phyloP scores from a whole-genome alignment of 2,113 vertebrate species.

The Merops nubicus region DNA sequence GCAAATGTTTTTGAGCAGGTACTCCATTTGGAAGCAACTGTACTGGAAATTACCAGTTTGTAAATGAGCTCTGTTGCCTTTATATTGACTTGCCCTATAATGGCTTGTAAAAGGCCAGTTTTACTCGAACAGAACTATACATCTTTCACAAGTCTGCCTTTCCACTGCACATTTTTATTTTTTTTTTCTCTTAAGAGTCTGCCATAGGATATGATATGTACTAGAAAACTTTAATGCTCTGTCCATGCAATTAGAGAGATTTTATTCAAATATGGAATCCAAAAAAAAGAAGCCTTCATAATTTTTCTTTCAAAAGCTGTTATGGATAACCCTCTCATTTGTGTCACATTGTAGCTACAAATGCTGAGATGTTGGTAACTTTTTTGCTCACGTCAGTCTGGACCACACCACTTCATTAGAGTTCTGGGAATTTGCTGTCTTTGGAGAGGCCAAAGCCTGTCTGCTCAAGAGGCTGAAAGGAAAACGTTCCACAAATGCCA shows the following conservation, averaged over 20 bases:
- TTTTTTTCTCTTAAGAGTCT: not conserved
- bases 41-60: not conserved
- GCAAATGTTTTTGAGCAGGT: not conserved
- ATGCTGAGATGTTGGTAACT: not conserved
- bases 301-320: not conserved
- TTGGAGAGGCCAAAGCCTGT: conserved; percentile 1
- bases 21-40: not conserved
- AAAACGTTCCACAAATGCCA: conserved; percentile 56
- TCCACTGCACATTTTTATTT: not conserved
- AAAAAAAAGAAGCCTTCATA: not conserved
- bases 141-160: not conserved
- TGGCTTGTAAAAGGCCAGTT: not conserved
- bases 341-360: not conserved
- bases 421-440: conserved; percentile 23
- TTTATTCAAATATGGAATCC: not conserved
- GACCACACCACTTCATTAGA: not conserved
- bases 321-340: not conserved
- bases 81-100: not conserved
- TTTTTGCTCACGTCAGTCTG: conserved; percentile 28
- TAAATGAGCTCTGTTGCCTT: not conserved
- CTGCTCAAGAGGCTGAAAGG: conserved; percentile 51
- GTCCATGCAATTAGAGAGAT: not conserved
- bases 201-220: not conserved
- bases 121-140: not conserved
- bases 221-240: not conserved